Percentiles rank a stretch among this genome's conserved stretches.
Evolutionary conservation across 1,140 invertebrate species (phyloP).

Genomic region (Asobara japonica): DNA sequence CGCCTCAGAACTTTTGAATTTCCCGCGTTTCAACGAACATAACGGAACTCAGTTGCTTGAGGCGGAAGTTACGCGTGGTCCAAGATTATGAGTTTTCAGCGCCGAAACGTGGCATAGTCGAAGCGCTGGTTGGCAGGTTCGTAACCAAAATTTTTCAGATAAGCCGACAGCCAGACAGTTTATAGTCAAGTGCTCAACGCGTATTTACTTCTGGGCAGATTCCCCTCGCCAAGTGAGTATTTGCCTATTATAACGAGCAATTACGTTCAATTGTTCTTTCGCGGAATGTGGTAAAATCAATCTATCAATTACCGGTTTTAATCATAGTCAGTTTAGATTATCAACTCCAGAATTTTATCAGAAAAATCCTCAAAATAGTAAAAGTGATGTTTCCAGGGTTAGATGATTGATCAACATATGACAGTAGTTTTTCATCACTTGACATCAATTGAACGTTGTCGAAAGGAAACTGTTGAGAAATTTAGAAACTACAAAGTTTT

Average conservation of each 20-base stretch:
- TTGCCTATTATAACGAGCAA: background rate
- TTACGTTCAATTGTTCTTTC: background rate
- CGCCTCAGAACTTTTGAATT: too few species aligned
- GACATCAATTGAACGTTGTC: too few species aligned
- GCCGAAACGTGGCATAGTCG: slow-evolving; percentile 58
- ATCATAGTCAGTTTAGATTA: background rate
- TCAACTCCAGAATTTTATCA: too few species aligned
- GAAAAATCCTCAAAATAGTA: too few species aligned
- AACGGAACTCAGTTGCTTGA: background rate
- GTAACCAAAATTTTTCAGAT: background rate
- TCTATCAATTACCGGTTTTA: background rate
- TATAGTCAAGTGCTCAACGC: background rate
- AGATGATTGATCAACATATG: too few species aligned
- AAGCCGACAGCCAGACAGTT: slow-evolving; percentile 10
- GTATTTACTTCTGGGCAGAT: background rate
- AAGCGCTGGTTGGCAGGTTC: slow-evolving; percentile 53
- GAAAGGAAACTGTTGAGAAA: too few species aligned
- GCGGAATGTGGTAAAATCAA: background rate
- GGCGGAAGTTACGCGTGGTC: slow-evolving; percentile 10
- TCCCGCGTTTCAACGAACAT: background rate
- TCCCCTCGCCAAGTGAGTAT: slow-evolving; percentile 8
- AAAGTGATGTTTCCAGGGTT: too few species aligned
- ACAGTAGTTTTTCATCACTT: too few species aligned
- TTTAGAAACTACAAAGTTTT: too few species aligned
- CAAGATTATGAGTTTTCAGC: slow-evolving; percentile 30